These are phyloP conservation scores for Drosophila subquinaria DNA, from an alignment of 2,888 invertebrate genomes.

Conservation along the genomic window DNA sequence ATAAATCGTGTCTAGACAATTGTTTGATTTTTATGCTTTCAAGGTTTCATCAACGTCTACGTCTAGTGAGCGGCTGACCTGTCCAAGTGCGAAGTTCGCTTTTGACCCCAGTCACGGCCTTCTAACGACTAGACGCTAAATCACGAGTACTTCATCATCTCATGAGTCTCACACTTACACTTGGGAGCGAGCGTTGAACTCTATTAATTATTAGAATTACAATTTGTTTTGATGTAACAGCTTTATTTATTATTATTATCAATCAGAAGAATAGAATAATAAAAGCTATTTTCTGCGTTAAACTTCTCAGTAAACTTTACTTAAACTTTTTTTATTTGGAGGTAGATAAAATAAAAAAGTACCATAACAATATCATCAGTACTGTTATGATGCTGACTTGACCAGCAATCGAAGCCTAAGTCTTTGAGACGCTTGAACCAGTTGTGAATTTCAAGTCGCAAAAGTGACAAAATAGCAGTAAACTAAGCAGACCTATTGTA, in stretches of 20 bases:
- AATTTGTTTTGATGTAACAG: not conserved
- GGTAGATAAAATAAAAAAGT: no score
- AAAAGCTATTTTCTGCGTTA: not conserved
- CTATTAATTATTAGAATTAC: not conserved
- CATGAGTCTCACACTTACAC: not conserved
- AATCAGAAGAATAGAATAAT: not conserved
- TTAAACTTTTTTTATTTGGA: no score
- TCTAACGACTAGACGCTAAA: conserved; percentile 19
- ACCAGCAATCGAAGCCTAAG: no score
- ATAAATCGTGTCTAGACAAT: conserved; percentile 15
- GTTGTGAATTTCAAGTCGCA: no score
- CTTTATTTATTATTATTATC: not conserved
- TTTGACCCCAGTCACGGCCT: conserved; percentile 27
- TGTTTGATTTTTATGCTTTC: conserved; percentile 13
- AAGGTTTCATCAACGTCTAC: conserved; percentile 33
- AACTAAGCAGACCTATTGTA: no score
- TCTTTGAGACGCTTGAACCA: no score
- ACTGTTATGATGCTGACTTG: no score
- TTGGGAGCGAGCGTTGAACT: conserved; percentile 49
- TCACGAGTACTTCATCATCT: not conserved
- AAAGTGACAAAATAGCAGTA: no score
- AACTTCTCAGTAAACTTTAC: not conserved
- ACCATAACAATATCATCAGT: no score
- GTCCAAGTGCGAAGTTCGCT: not conserved
- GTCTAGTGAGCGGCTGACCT: conserved; percentile 1